Conservation (phyloP, 2,888 invertebrate species). For the Lagria hirta region DNA sequence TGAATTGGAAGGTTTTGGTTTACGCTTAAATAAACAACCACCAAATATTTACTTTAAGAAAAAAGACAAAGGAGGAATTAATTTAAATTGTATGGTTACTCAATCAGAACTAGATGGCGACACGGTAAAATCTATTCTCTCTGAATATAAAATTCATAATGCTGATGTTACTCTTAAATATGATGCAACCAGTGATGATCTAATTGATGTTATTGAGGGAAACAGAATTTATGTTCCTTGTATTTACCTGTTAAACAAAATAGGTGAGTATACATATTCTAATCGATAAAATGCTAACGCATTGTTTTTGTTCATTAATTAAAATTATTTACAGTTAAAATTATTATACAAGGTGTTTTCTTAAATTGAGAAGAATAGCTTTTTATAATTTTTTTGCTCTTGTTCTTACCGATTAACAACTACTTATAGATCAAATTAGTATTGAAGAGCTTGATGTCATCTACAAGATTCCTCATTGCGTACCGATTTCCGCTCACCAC, state of each 20-base stretch:
- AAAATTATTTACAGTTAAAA: neutral
- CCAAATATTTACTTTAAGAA: constrained; percentile 94
- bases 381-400: constrained; percentile 9
- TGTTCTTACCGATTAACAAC: constrained; percentile 3
- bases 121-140: constrained; percentile 91
- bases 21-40: constrained; percentile 92
- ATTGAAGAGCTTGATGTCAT: constrained; percentile 97
- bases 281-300: neutral
- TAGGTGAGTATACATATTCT: constrained; percentile 61
- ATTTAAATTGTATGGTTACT: constrained; percentile 84
- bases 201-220: constrained; percentile 98
- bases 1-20: constrained; percentile 98
- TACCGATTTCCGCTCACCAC: constrained; percentile 99
- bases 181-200: constrained; percentile 95
- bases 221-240: constrained; percentile 98
- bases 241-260: constrained; percentile 98
- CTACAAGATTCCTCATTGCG: constrained; percentile 98
- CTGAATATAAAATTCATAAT: constrained; percentile 98
- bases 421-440: constrained; percentile 80
- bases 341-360: neutral
- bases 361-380: too few relatives aligned
- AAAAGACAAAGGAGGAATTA: constrained; percentile 99
- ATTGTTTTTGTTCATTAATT: neutral
- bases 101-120: constrained; percentile 95
- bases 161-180: constrained; percentile 94